phyloP scores from a whole-genome alignment of 2,797 vertebrate species.

The Limnodromus scolopaceus region DNA sequence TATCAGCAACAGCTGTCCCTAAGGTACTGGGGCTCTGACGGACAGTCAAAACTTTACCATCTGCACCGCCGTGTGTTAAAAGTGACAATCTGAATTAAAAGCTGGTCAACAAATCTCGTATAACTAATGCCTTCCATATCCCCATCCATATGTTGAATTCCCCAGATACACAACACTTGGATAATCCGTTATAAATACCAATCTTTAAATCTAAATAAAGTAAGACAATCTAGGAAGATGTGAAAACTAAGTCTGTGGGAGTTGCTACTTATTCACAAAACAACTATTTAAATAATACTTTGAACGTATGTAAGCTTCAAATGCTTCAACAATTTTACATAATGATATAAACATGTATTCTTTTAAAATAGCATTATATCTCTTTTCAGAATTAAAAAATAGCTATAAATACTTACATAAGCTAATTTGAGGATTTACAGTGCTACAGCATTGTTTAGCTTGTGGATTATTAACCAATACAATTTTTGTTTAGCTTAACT shows the following conservation, averaged over 20 bases:
- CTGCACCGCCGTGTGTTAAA: constrained; percentile 87
- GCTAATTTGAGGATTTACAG: background rate
- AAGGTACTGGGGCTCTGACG: constrained; percentile 86
- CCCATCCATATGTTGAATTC: constrained; percentile 80
- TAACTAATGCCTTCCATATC: constrained; percentile 86
- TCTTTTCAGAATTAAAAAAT: background rate
- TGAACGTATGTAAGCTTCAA: background rate
- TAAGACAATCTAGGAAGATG: background rate
- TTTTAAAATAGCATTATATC: background rate
- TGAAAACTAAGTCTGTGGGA: background rate
- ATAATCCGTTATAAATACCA: constrained; percentile 49
- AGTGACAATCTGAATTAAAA: constrained; percentile 93
- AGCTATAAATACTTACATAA: background rate
- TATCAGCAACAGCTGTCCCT: constrained; percentile 90
- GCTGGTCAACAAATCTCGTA: constrained; percentile 84
- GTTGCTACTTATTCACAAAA: background rate
- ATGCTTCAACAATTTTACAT: background rate
- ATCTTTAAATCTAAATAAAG: constrained; percentile 10
- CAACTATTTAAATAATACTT: background rate
- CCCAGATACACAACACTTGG: constrained; percentile 25
- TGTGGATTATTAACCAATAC: background rate
- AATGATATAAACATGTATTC: background rate
- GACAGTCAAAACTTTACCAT: constrained; percentile 89
- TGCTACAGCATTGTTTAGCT: background rate
- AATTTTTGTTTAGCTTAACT: background rate